Conservation (phyloP, 2,797 vertebrate genomes). For the Ptychadena robeensis region DNA sequence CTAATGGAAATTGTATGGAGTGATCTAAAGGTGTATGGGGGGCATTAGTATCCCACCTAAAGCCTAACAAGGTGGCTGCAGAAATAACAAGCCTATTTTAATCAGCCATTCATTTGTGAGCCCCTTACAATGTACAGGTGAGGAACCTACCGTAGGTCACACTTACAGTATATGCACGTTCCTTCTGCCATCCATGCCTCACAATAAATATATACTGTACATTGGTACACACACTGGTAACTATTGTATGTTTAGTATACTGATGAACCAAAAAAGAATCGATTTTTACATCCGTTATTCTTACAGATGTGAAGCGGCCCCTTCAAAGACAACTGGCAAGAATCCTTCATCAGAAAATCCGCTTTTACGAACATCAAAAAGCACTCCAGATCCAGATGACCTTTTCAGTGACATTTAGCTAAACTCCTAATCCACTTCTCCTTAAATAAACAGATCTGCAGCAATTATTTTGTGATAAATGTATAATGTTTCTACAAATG, state of each 20-base stretch:
- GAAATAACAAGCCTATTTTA: too few relatives aligned
- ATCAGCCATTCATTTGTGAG: too few relatives aligned
- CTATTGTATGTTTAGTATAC: too few relatives aligned
- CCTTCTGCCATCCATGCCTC: too few relatives aligned
- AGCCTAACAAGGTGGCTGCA: too few relatives aligned
- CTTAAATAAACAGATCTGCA: conserved; percentile 45
- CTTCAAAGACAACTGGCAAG: conserved; percentile 51
- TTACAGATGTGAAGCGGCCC: conserved; percentile 66
- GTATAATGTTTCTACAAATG: conserved; percentile 50
- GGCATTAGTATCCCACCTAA: too few relatives aligned
- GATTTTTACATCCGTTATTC: conserved; percentile 53
- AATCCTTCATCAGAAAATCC: conserved; percentile 62
- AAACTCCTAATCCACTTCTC: conserved; percentile 61
- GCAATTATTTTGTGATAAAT: conserved; percentile 48
- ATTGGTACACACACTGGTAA: too few relatives aligned
- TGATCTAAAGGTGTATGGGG: too few relatives aligned
- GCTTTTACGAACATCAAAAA: conserved; percentile 71
- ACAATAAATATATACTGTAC: background rate
- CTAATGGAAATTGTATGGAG: too few relatives aligned
- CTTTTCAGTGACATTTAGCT: conserved; percentile 85
- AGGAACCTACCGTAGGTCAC: too few relatives aligned
- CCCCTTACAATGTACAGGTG: too few relatives aligned
- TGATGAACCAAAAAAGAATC: background rate
- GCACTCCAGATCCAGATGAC: conserved; percentile 77
- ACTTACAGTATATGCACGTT: too few relatives aligned